A percentile compares a stretch with the other conserved stretches of the same genome.
phyloP scores from a whole-genome alignment of 2,888 invertebrate species.

The Tanytarsus gracilentus region DNA sequence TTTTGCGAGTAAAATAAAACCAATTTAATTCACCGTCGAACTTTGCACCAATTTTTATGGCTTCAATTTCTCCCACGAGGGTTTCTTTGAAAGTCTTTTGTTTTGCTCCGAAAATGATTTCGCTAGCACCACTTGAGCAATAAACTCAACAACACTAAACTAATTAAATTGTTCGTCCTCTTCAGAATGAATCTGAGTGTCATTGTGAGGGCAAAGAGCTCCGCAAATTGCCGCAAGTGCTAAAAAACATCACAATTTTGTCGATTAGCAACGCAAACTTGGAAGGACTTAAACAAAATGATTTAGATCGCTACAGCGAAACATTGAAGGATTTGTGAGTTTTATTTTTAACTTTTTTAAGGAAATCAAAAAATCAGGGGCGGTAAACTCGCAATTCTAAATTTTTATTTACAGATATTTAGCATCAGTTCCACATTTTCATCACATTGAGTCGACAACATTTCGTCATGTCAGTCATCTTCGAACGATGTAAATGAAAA shows the following conservation, averaged over 20 bases:
- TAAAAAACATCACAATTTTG: conserved; percentile 7
- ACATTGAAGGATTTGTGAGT: conserved; percentile 22
- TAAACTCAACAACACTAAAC: no score
- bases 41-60: no score
- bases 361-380: no score
- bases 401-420: conserved; percentile 32
- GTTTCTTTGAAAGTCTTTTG: no score
- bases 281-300: conserved; percentile 6
- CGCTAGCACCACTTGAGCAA: no score
- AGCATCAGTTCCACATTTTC: conserved; percentile 36
- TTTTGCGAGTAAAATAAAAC: no score
- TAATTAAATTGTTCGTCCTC: no score
- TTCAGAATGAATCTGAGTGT: conserved; percentile 4
- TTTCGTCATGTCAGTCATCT: conserved; percentile 35
- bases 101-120: no score
- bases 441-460: conserved; percentile 39
- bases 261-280: conserved; percentile 11
- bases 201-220: conserved; percentile 13
- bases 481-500: conserved; percentile 32
- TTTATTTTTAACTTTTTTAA: background rate
- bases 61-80: no score
- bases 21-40: no score
- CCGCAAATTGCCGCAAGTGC: background rate
- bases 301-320: background rate
- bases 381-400: no score